Evolutionary conservation across 2,888 invertebrate genomes (phyloP), one percentile per base, ranked within the genome.

Genomic region (Sceliomorpha sp.): DNA sequence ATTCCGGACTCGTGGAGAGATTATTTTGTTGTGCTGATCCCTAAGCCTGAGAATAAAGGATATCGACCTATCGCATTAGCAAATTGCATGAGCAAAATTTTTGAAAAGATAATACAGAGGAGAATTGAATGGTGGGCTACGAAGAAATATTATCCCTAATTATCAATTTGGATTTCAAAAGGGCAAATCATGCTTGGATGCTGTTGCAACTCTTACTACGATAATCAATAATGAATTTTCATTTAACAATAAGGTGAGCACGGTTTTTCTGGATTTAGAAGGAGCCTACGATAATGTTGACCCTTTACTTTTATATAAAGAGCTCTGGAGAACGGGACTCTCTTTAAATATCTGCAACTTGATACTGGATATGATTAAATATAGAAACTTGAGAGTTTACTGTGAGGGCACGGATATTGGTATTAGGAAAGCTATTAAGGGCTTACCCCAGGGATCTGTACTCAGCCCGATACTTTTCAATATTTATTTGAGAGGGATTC

Each of bases 91-190:
- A 12, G 7, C 0, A 59, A 48, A 39, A 9, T 59, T 1, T 60
- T 60, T 36, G 36, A 51, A 45, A 42, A 39, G 17, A 36, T 56
- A 10, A 9, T 59, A 5, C 56, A 64, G 32, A 56, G 39, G 15
- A 44, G 13, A 36, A 20, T 47, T 2, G 56, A 53, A 20, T 53
- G 13, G 17, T 53, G 47, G 53, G 7, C 31, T 6, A 32, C 55
- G 8, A 40, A 9, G 0, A 51, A 55, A 48, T 13, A n/a, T 10
- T 1, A 40, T 42, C 13, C 37, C 40, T 1, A 7, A 27, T 5
- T 12, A 10, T n/a, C 59, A 59, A 34, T n/a, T 15, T 7, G 50
- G 50, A 3, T 50, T 44, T 31, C 0, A 27, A 9, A 58, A 40
- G 6, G 15, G 9, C 0, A 58, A n/a, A 48, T 40, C 40, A 10